Evolutionary conservation across 2,888 invertebrate species (phyloP).

Genomic region (Phania funesta): DNA sequence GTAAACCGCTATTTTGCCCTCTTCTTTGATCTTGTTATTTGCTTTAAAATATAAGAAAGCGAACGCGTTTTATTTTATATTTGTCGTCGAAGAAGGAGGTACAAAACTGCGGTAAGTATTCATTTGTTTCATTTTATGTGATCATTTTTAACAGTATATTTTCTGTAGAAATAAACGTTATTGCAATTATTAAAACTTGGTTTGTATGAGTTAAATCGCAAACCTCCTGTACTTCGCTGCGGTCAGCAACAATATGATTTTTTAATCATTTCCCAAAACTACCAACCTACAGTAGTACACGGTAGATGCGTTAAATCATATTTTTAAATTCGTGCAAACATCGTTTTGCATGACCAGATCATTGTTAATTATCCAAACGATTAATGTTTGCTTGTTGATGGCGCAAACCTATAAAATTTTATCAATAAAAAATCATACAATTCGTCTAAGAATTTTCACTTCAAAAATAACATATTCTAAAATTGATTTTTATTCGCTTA

Average conservation of each 20-base stretch:
- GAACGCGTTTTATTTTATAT: neutral
- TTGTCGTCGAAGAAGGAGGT: neutral
- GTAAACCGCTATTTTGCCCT: neutral
- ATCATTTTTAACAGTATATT: neutral
- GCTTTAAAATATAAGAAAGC: neutral
- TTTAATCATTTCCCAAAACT: too few species aligned
- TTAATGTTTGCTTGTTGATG: too few species aligned
- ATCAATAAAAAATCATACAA: too few species aligned
- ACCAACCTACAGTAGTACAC: too few species aligned
- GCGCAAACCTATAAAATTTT: too few species aligned
- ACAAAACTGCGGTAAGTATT: constrained; percentile 3
- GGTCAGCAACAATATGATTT: neutral
- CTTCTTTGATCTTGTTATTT: neutral
- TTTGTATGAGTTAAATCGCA: neutral
- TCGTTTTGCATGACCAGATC: too few species aligned
- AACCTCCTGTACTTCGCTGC: neutral
- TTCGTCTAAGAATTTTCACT: too few species aligned
- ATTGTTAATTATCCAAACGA: too few species aligned
- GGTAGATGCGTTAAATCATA: too few species aligned
- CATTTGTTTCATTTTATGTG: neutral
- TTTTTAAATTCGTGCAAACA: too few species aligned
- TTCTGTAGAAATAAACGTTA: neutral
- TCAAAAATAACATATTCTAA: too few species aligned
- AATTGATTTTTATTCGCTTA: too few species aligned
- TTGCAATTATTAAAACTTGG: neutral